phyloP scores from a whole-genome alignment of 2,113 vertebrate species.

The Sitta europaea region DNA sequence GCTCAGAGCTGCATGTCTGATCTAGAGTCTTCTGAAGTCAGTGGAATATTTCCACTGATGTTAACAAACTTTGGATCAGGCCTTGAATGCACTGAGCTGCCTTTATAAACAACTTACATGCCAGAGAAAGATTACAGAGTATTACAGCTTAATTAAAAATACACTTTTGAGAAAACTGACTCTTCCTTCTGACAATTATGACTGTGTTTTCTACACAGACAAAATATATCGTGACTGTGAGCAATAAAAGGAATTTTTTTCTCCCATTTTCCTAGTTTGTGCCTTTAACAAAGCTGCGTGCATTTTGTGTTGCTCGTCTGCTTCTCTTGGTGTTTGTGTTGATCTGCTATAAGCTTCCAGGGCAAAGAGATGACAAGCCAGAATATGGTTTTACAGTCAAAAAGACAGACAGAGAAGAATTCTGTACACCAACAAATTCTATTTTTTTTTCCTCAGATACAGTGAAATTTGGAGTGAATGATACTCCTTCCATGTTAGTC shows the following conservation, averaged over 20 bases:
- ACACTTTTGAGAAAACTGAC: not conserved
- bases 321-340: not conserved
- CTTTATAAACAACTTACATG: not conserved
- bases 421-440: not conserved
- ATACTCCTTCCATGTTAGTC: not conserved
- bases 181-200: not conserved
- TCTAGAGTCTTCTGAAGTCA: conserved; percentile 2
- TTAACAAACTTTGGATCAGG: not conserved
- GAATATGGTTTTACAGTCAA: not conserved
- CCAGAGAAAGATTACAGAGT: not conserved
- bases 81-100: not conserved
- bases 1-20: not conserved
- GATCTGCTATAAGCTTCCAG: not conserved
- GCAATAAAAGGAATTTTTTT: not conserved
- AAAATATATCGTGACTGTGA: not conserved
- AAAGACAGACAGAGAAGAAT: not conserved
- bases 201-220: not conserved
- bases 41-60: conserved; percentile 17
- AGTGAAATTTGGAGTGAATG: not conserved
- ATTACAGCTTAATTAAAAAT: not conserved
- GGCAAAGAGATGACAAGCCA: not conserved
- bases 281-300: not conserved
- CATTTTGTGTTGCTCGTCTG: not conserved
- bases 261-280: not conserved
- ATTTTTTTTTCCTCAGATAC: not conserved